Conservation (phyloP, 2,888 invertebrate species). For the Caenorhabditis zanzibari region DNA sequence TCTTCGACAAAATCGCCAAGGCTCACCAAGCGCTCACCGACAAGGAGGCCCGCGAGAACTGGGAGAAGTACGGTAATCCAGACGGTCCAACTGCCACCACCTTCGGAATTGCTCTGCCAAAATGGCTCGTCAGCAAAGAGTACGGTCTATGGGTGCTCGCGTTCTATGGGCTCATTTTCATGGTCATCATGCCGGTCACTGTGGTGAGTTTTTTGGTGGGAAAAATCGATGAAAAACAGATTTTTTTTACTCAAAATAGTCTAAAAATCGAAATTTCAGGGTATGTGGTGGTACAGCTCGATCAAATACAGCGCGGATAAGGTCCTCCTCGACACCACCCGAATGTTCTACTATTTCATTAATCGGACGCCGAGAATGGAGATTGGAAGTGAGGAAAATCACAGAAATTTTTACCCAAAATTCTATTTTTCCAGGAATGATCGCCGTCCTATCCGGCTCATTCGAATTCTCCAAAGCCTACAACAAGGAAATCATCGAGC, state of each 20-base stretch:
- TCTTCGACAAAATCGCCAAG: constrained; percentile 98
- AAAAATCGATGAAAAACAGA: neutral
- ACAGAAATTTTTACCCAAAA: neutral
- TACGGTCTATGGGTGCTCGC: constrained; percentile 97
- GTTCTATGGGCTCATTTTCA: constrained; percentile 95
- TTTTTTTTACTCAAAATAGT: neutral
- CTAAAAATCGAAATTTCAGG: constrained; percentile 84
- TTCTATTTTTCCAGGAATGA: constrained; percentile 86
- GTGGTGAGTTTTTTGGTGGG: constrained; percentile 84
- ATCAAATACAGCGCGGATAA: constrained; percentile 96
- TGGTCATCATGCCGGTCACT: constrained; percentile 92
- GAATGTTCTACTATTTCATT: constrained; percentile 96
- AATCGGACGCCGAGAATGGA: constrained; percentile 97
- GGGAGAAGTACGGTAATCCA: constrained; percentile 99
- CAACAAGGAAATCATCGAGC: constrained; percentile 94
- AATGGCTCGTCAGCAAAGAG: constrained; percentile 99
- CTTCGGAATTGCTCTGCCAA: constrained; percentile 98
- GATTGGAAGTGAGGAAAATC: constrained; percentile 87
- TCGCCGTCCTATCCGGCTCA: constrained; percentile 97
- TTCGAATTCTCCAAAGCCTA: constrained; percentile 95
- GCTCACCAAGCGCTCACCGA: constrained; percentile 91
- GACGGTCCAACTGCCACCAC: constrained; percentile 99
- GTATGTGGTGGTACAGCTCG: constrained; percentile 99
- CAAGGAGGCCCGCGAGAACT: constrained; percentile 96
- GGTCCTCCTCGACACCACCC: constrained; percentile 96